Evolutionary conservation across 2,888 invertebrate genomes (phyloP), one percentile per base, ranked within the genome.

Genomic region (Microplitis deprimator): DNA sequence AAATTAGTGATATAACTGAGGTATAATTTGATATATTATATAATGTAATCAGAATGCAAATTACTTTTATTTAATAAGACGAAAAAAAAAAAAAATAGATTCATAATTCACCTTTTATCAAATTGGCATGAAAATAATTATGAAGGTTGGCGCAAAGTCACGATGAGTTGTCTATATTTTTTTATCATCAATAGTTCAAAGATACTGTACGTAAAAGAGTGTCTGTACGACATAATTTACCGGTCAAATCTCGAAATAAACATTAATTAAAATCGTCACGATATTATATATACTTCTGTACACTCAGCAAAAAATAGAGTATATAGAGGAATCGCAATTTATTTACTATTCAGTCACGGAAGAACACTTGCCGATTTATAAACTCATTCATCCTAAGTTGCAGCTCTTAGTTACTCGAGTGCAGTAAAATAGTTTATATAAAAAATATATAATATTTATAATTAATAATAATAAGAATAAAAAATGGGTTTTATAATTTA

Each of bases 401-500:
- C 1, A 50, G 5, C 13, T 50, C 13, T 50, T 50, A 13, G 13
- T 13, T 50, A 13, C 8, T 4, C 3, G 13, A 50, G 50, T 13
- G 8, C 50, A 50, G 10, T 50, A 13, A 13, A 50, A 50, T 13
- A 10, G 13, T 50, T 8, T 3, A 50, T 10, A 41, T 20, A n/a
- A n/a, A n/a, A n/a, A n/a, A n/a, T n/a, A 29, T 29, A 4, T 29
- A 29, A 4, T 29, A 29, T 29, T 29, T 29, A 29, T 29, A 2
- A 29, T 29, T 29, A 29, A 29, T 4, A 29, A 29, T 29, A 50
- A 50, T 6, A 50, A 41, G 6, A n/a, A 38, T 29, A 5, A 29
- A 68, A 76, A 74, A 87, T 87, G 88, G 83, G 82, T 0, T 4
- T 85, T 0, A 4, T 87, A 7, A 86, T 29, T 29, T 29, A 86